Percentiles rank a stretch among this genome's conserved stretches.
These are phyloP conservation scores for Brachyhypopomus gauderio DNA, from an alignment of 2,113 vertebrate genomes.

Conservation along the genomic window DNA sequence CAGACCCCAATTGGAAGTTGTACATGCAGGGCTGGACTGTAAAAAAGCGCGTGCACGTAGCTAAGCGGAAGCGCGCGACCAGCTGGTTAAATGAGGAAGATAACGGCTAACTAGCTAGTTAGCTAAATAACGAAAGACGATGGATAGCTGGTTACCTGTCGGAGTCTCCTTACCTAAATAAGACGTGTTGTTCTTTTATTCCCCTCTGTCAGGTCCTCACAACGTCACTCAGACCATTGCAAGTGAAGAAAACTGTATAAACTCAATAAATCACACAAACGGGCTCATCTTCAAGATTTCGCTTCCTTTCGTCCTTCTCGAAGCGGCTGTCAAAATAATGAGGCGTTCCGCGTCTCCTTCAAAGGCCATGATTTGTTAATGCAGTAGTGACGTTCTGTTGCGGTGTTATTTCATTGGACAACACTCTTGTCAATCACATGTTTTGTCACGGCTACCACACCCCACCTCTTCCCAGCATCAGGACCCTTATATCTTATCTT, in stretches of 20 bases:
- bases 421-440: not conserved
- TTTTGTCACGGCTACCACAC: not conserved
- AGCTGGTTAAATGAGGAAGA: not conserved
- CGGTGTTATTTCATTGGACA: conserved; percentile 56
- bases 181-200: not conserved
- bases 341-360: conserved; percentile 1
- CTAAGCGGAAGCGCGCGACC: not conserved
- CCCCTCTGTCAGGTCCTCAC: not conserved
- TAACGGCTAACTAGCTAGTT: conserved; percentile 15
- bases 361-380: conserved; percentile 57
- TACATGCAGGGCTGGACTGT: no score
- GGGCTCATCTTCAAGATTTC: conserved; percentile 22
- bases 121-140: not conserved
- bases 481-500: not conserved
- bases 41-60: not conserved
- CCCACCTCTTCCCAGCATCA: conserved; percentile 31
- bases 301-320: conserved; percentile 22
- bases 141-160: not conserved
- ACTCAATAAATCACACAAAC: not conserved
- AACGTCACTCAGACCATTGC: not conserved
- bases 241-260: not conserved
- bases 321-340: conserved; percentile 18
- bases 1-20: no score
- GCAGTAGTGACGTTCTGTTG: not conserved
- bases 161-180: conserved; percentile 26